Conservation (phyloP, 2,113 vertebrate genomes). For the Tragelaphus buxtoni region DNA sequence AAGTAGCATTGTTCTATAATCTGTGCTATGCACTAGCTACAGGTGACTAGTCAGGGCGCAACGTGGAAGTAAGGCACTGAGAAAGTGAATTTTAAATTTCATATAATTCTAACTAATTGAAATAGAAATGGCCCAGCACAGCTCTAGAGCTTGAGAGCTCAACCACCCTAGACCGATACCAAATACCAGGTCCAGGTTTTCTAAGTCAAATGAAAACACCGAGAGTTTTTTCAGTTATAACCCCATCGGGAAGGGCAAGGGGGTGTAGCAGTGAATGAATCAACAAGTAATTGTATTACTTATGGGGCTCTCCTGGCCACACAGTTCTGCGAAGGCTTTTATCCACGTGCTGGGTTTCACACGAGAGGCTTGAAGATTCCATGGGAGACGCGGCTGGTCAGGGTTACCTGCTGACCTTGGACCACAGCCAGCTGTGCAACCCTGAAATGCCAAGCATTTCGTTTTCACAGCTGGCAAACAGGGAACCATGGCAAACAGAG, state of each 20-base stretch:
- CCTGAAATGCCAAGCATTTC: not conserved
- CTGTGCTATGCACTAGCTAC: not conserved
- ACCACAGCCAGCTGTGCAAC: not conserved
- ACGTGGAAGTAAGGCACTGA: not conserved
- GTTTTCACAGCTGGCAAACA: not conserved
- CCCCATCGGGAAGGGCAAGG: rapidly evolving
- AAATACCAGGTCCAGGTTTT: not conserved
- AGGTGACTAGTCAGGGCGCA: not conserved
- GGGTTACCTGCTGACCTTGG: not conserved
- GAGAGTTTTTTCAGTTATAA: no score
- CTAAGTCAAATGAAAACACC: rapidly evolving
- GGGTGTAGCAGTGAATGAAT: not conserved
- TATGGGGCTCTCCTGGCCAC: not conserved
- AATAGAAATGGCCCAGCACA: not conserved
- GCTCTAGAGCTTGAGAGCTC: not conserved
- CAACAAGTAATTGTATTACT: rapidly evolving
- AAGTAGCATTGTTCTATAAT: not conserved
- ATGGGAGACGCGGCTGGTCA: not conserved
- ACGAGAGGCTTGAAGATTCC: not conserved
- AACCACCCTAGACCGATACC: not conserved
- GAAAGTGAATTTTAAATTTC: not conserved
- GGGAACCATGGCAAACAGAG: not conserved
- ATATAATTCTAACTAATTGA: not conserved
- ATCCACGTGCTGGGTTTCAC: rapidly evolving
- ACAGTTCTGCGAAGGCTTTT: not conserved